Conservation (phyloP, 1,140 invertebrate genomes). For the Pseudomyrmex concolor region DNA sequence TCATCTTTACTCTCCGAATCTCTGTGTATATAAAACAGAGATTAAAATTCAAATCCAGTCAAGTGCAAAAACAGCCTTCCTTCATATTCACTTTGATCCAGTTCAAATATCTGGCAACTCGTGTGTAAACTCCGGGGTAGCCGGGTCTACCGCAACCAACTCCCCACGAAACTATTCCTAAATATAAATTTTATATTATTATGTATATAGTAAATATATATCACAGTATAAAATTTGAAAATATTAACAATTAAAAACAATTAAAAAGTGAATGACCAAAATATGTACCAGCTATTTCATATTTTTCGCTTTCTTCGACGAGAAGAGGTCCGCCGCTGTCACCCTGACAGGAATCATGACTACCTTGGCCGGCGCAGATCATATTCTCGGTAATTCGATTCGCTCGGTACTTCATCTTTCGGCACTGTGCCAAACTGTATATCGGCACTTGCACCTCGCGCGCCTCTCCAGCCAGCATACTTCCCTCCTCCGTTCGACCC, state of each 20-base stretch:
- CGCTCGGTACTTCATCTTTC: conserved; percentile 92
- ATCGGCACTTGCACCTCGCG: conserved; percentile 95
- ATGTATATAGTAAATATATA: background rate
- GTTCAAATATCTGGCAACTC: conserved; percentile 88
- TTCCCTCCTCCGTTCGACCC: conserved; percentile 92
- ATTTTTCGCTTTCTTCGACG: conserved; percentile 89
- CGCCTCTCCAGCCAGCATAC: conserved; percentile 91
- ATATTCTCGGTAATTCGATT: conserved; percentile 92
- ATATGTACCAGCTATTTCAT: conserved; percentile 89
- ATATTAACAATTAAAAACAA: conserved; percentile 8
- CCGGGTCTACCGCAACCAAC: conserved; percentile 88
- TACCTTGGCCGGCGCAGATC: conserved; percentile 91
- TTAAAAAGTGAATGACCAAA: conserved; percentile 11
- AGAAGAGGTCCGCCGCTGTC: conserved; percentile 93
- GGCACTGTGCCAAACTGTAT: conserved; percentile 90
- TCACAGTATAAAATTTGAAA: background rate
- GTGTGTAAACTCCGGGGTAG: conserved; percentile 90
- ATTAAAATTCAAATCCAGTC: conserved; percentile 37
- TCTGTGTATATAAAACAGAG: background rate
- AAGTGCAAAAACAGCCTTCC: conserved; percentile 87
- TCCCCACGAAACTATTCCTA: conserved; percentile 87
- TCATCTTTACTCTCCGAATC: background rate
- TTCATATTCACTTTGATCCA: conserved; percentile 89
- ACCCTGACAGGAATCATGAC: conserved; percentile 93
- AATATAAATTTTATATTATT: background rate